Percentiles rank a stretch among this genome's conserved stretches.
Evolutionary conservation across 2,113 vertebrate species (phyloP).

Genomic region (Dipodomys spectabilis): DNA sequence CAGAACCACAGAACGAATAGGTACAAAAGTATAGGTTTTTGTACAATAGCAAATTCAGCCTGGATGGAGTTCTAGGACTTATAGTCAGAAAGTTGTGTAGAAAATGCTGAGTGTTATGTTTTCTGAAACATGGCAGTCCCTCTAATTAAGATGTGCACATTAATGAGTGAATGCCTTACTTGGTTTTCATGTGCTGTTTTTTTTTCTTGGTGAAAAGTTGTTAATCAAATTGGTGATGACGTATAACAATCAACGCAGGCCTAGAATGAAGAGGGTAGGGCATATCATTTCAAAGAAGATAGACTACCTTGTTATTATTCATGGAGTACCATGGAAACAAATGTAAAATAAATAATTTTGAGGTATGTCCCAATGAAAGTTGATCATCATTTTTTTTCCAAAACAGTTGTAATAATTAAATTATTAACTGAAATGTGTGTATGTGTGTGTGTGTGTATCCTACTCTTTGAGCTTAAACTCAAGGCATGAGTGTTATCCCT

Average conservation of each 20-base stretch:
- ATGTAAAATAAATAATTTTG: neutral
- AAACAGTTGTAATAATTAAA: conserved; percentile 3
- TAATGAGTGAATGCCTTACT: neutral
- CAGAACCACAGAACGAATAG: neutral
- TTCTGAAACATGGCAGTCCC: neutral
- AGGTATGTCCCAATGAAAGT: neutral
- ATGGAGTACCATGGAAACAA: neutral
- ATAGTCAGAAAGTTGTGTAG: neutral
- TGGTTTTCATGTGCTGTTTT: neutral
- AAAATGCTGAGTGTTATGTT: neutral
- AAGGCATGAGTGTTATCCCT: too few species aligned
- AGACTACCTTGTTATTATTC: neutral
- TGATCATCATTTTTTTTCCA: conserved; percentile 32
- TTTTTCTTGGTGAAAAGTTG: neutral
- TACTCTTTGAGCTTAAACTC: too few species aligned
- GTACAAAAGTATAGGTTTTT: neutral
- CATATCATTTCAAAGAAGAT: conserved; percentile 22
- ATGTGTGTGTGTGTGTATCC: too few species aligned
- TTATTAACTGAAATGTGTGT: neutral
- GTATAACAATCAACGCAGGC: neutral
- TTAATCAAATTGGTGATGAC: neutral
- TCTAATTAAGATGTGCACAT: neutral
- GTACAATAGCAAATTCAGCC: neutral
- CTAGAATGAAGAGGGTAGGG: neutral
- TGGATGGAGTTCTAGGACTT: neutral